phyloP scores from a whole-genome alignment of 2,797 vertebrate species.

The Coranthus polyacanthus region DNA sequence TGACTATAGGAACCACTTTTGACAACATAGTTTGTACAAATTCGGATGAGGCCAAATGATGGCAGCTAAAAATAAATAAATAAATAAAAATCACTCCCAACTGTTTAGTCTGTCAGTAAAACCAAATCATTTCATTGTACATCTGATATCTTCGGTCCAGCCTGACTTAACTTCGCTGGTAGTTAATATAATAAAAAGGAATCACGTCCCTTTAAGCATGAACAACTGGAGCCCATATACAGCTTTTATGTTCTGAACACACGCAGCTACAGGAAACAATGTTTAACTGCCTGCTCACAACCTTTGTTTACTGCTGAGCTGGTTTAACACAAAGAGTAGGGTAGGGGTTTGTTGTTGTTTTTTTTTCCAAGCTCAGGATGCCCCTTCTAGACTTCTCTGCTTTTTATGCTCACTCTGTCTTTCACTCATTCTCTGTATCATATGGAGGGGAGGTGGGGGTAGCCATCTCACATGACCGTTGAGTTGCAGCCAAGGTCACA shows the following conservation, averaged over 20 bases:
- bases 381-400: conserved; percentile 51
- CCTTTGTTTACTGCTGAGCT: conserved; percentile 49
- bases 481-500: conserved; percentile 57
- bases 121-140: neutral
- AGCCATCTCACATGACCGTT: conserved; percentile 61
- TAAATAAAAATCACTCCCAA: no score
- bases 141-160: neutral
- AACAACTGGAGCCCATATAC: conserved; percentile 7
- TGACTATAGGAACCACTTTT: neutral
- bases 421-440: conserved; percentile 35
- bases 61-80: neutral
- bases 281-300: conserved; percentile 48
- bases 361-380: conserved; percentile 48
- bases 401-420: conserved; percentile 19
- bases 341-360: no score
- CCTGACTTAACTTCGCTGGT: neutral
- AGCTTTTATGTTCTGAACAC: conserved; percentile 13
- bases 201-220: neutral
- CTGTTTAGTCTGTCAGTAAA: neutral
- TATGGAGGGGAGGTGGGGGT: neutral
- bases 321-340: conserved; percentile 46
- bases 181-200: neutral
- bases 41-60: neutral
- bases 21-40: neutral
- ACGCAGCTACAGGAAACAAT: conserved; percentile 19